These are phyloP conservation scores for Lordiphosa clarofinis DNA, from an alignment of 1,140 invertebrate genomes.

Conservation along the genomic window DNA sequence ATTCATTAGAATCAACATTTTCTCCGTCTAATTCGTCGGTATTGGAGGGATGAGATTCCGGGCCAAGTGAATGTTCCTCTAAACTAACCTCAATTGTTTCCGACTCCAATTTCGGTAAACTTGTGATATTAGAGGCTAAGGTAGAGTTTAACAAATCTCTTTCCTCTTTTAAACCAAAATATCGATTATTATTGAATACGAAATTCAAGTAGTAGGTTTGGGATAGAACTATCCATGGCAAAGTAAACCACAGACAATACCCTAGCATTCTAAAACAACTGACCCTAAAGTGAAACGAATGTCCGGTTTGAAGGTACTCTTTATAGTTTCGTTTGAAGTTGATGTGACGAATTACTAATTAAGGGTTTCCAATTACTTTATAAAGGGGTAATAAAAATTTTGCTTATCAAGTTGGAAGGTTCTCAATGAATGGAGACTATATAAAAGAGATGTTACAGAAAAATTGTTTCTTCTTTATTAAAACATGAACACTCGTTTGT, in stretches of 20 bases:
- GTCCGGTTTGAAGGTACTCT: constrained; percentile 21
- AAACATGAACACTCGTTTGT: no score
- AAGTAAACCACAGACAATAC: constrained; percentile 27
- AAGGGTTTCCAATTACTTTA: not conserved
- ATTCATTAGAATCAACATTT: not conserved
- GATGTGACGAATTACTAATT: constrained; percentile 24
- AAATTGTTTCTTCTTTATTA: no score
- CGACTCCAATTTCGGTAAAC: not conserved
- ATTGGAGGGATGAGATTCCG: not conserved
- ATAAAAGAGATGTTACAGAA: not conserved
- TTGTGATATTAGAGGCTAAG: no score
- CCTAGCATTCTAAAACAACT: constrained; percentile 24
- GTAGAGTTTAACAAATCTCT: not conserved
- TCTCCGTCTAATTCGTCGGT: not conserved
- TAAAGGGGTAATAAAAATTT: constrained; percentile 1
- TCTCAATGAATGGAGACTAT: not conserved
- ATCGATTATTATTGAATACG: constrained; percentile 50
- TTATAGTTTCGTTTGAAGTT: constrained; percentile 34
- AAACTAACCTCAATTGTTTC: constrained; percentile 24
- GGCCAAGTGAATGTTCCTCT: constrained; percentile 4
- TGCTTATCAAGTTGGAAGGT: not conserved
- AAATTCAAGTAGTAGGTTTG: constrained; percentile 65
- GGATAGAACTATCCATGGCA: constrained; percentile 31
- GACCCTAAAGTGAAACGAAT: not conserved
- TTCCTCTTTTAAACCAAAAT: not conserved